Base-by-base conservation (phyloP, 23 tunicate genomes). In the Styela plicata region DNA sequence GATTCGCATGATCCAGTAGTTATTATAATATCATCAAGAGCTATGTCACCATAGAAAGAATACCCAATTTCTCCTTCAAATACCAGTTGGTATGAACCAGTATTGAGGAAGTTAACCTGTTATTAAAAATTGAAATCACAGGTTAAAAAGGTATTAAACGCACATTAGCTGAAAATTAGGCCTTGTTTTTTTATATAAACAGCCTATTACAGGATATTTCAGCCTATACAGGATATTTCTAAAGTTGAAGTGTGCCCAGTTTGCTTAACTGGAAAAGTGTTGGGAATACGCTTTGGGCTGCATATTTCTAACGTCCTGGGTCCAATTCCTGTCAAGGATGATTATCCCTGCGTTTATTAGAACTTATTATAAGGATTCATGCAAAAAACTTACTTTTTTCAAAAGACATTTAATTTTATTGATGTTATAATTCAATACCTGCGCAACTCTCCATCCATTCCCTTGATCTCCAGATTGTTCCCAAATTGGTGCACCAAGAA, bases 391-490 rank as follows among this genome's bases (percentile, higher is more conserved):
- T n/a, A n/a, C n/a, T n/a, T n/a, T n/a, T n/a, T n/a, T n/a, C n/a
- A n/a, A n/a, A n/a, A n/a, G n/a, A n/a, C n/a, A n/a, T n/a, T n/a
- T n/a, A n/a, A n/a, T n/a, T n/a, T n/a, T n/a, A n/a, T n/a, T n/a
- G n/a, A n/a, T n/a, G n/a, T n/a, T n/a, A n/a, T n/a, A n/a, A n/a
- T n/a, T n/a, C n/a, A n/a, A n/a, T n/a, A 93, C 98, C 90, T 88
- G 93, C 57, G 98, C 93, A 33, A 88, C 82, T n/a, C 73, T 94
- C 98, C 98, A 93, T n/a, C 86, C 81, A 74, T 93, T 88, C 64
- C 98, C 98, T 81, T 93, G 98, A 80, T 93, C 69, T 5, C 93
- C 98, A 34, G 78, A 53, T 27, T 62, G 61, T 13, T 36, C 34
- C 87, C 87, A 91, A 21, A 90, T 66, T 0, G 96, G 86, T 23